Evolutionary conservation across 1,140 invertebrate species (phyloP), one percentile per base, ranked within the genome.

Genomic region (Dreissena rostriformis): DNA sequence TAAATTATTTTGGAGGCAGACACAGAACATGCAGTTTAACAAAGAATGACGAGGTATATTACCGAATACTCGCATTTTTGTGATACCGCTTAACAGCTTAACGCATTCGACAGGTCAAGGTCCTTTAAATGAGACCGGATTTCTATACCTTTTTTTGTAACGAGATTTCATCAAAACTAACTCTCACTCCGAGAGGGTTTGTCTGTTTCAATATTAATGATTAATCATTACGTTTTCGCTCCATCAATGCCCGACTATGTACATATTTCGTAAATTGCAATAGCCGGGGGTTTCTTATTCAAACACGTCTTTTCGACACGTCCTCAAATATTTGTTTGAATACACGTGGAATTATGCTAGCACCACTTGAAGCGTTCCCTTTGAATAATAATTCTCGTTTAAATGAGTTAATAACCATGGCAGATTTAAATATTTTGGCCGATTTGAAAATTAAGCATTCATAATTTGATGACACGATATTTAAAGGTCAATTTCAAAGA

Each of bases 201-300:
- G 57, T n/a, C 57, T n/a, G 22, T 19, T 61, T 24, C 2, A 19
- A 61, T 61, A n/a, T 24, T 19, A 61, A 19, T 61, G 11, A n/a
- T 61, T 61, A 61, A 61, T n/a, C 22, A 61, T 61, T 61, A n/a
- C 22, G 22, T 61, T 61, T 61, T 61, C 57, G 57, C 22, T 24
- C 22, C 4, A n/a, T n/a, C 57, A 61, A 61, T 61, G 57, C 6
- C 57, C 22, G 17, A n/a, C 17, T 61, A 24, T 61, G 57, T 61
- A 61, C 57, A 61, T 61, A 61, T 2, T 61, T 61, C 22, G 57
- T 61, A 6, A 61, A 61, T 61, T 4, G 57, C 17, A 19, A 24
- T 2, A 5, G 12, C 22, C 11, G n/a, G 6, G 57, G 22, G 22
- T 5, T 61, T 24, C 57, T n/a, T n/a, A 61, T 61, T 4, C 57